phyloP scores from a whole-genome alignment of 1,140 invertebrate species.

The Nylanderia fulva region DNA sequence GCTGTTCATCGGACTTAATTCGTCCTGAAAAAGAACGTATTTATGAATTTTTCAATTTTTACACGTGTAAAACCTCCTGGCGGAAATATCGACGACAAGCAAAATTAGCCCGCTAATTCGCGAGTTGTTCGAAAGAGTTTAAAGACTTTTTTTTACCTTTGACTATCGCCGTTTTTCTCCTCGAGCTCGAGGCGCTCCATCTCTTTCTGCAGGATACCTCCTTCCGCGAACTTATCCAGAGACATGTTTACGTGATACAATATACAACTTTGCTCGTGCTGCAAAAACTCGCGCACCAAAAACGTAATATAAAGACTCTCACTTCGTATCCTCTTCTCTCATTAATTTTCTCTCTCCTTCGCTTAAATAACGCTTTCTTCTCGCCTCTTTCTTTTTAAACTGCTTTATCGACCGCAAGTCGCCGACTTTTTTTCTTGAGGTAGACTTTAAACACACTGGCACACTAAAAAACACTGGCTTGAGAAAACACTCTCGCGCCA shows the following conservation, averaged over 20 bases:
- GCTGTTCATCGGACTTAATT: neutral
- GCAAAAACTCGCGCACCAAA: conserved; percentile 54
- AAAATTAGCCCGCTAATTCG: neutral
- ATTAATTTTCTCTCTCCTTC: neutral
- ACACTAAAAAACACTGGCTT: conserved; percentile 77
- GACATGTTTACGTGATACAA: conserved; percentile 78
- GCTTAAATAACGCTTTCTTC: conserved; percentile 22
- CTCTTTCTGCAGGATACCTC: conserved; percentile 80
- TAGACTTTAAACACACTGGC: conserved; percentile 80
- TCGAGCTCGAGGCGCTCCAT: conserved; percentile 84
- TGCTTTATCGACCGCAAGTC: conserved; percentile 66
- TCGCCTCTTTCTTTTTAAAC: conserved; percentile 54
- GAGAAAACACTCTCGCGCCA: conserved; percentile 47
- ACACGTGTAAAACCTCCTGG: neutral
- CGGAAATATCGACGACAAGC: neutral
- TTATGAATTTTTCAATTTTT: too few species aligned
- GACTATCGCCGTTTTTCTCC: conserved; percentile 82
- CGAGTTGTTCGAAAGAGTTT: neutral
- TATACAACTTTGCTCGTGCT: conserved; percentile 17
- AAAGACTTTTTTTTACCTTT: conserved; percentile 79
- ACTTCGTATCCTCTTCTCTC: neutral
- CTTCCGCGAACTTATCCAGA: conserved; percentile 82
- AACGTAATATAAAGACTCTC: neutral
- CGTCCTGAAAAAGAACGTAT: too few species aligned
- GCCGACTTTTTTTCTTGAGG: conserved; percentile 72